Conservation (phyloP, 2,113 vertebrate species). For the Delphinapterus leucas region DNA sequence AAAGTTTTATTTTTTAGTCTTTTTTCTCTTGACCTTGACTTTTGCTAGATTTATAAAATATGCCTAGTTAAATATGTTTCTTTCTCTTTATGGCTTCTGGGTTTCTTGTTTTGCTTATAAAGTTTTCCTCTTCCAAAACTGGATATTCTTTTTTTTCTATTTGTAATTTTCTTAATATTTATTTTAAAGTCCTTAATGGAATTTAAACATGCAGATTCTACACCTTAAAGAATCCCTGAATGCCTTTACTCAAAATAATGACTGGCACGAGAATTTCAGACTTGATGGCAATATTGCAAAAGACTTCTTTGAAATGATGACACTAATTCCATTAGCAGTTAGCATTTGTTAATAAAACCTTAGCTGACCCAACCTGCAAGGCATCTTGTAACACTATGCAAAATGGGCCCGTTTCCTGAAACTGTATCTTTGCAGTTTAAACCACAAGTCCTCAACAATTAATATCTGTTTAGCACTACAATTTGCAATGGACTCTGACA, state of each 20-base stretch:
- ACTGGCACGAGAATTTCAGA: background rate
- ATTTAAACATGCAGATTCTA: background rate
- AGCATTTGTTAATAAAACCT: background rate
- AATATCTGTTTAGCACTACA: background rate
- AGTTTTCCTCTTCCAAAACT: background rate
- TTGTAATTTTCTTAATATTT: background rate
- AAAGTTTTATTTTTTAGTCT: background rate
- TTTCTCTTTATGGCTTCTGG: background rate
- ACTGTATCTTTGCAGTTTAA: background rate
- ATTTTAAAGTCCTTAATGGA: slow-evolving; percentile 17
- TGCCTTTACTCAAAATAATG: background rate
- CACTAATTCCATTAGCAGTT: slow-evolving; percentile 34
- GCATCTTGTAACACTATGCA: background rate
- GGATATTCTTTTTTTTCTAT: background rate
- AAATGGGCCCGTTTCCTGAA: slow-evolving; percentile 14
- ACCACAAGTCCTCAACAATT: background rate
- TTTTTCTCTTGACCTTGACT: background rate
- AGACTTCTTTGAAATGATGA: slow-evolving; percentile 10
- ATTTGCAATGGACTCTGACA: background rate
- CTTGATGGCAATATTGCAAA: background rate
- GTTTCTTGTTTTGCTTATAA: background rate
- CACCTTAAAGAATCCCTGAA: background rate
- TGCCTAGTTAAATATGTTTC: background rate
- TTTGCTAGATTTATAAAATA: background rate
- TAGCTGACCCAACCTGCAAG: background rate